These are phyloP conservation scores for Callionymus lyra DNA, from an alignment of 2,113 vertebrate genomes.

Conservation along the genomic window DNA sequence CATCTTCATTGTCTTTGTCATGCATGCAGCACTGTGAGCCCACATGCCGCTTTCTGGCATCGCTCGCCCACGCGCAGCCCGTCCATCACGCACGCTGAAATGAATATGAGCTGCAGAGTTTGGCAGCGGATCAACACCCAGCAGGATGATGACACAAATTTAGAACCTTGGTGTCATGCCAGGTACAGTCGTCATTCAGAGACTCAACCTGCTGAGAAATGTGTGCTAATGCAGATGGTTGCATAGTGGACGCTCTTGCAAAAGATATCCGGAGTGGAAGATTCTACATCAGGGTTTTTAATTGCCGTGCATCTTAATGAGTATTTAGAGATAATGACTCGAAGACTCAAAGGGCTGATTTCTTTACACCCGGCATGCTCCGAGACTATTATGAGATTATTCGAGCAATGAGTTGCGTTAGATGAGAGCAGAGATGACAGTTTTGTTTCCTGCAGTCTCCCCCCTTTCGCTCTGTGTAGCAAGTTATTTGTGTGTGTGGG, in stretches of 20 bases:
- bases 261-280: too few species aligned
- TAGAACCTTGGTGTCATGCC: conserved; percentile 21
- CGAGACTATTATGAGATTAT: too few species aligned
- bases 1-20: not conserved
- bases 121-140: conserved; percentile 19
- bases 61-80: conserved; percentile 25
- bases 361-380: too few species aligned
- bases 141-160: conserved; percentile 22
- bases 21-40: not conserved
- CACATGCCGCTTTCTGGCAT: conserved; percentile 19
- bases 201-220: not conserved
- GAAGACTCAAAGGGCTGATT: not conserved
- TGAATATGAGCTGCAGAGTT: conserved; percentile 11
- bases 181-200: conserved; percentile 12
- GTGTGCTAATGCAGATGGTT: too few species aligned
- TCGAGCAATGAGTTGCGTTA: too few species aligned
- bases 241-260: too few species aligned
- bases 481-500: not conserved
- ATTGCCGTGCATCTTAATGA: too few species aligned
- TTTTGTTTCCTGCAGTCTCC: conserved; percentile 31
- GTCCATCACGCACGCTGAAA: conserved; percentile 16
- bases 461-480: conserved; percentile 13
- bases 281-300: too few species aligned
- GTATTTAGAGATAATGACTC: conserved; percentile 10
- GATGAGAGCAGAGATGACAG: conserved; percentile 21